Base-by-base conservation (phyloP, 2,888 invertebrate species). In the Caenorhabditis sinica region DNA sequence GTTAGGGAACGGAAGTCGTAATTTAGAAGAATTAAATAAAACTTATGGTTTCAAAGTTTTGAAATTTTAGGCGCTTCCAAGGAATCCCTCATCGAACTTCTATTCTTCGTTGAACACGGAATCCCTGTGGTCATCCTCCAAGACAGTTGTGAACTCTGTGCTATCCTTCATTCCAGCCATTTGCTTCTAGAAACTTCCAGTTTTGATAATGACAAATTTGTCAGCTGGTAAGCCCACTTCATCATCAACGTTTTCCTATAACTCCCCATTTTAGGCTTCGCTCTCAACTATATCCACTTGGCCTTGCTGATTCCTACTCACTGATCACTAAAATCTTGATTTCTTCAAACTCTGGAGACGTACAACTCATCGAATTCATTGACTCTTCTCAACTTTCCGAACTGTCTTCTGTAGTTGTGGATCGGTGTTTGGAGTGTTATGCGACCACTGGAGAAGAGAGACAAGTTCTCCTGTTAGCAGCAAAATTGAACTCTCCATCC, bases 111-210 rank as follows among this genome's bases (percentile, higher is more conserved):
- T 11, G 90, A 92, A 58, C 85, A 89, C 56, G 91, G 91, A n/a
- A 87, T 92, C 15, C 91, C 92, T 1, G 89, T 88, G 15, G 74
- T 92, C 1, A 71, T 51, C 15, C 80, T 90, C 17, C 81, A 91
- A 87, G 92, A 92, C 75, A 88, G 87, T 45, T 91, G 90, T 79
- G 92, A 92, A 75, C 69, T 92, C 15, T 92, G 92, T 74, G 88
- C 88, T 3, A 74, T 91, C 9, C 86, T 92, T 9, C 87, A 88
- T 63, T 87, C 85, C 23, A 87, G 88, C 23, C 84, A 86, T 68
- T 79, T 89, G n/a, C 87, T 92, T 28, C 88, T 87, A 49, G 82
- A 88, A 49, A 87, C 88, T 68, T 73, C 89, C 5, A 82, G 76
- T 23, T 91, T 91, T 63, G 87, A 89, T n/a, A 87, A 90, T 61